Percentiles rank a stretch among this genome's conserved stretches.
phyloP scores from a whole-genome alignment of 2,888 invertebrate genomes.

The Limnephilus marmoratus region DNA sequence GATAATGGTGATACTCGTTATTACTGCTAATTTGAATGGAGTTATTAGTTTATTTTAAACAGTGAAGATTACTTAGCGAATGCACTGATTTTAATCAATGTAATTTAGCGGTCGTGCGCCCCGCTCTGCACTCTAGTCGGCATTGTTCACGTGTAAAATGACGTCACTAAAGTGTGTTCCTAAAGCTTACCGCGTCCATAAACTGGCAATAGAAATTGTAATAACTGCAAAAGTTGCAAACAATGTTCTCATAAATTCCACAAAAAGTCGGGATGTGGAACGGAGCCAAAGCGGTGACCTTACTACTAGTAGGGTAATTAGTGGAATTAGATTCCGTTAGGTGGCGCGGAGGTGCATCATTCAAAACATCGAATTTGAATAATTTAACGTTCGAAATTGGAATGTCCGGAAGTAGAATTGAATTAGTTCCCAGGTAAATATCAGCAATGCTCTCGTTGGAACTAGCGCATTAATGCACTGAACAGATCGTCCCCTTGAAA shows the following conservation, averaged over 20 bases:
- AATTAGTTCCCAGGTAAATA: background rate
- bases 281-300: background rate
- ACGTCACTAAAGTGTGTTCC: no score
- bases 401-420: background rate
- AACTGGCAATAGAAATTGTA: background rate
- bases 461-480: background rate
- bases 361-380: background rate
- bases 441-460: background rate
- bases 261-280: background rate
- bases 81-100: no score
- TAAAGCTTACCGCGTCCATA: background rate
- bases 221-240: background rate
- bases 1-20: no score
- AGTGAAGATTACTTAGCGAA: no score
- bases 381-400: background rate
- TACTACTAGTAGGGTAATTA: background rate
- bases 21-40: no score
- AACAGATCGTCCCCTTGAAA: no score
- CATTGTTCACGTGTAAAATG: background rate
- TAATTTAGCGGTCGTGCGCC: no score
- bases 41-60: no score
- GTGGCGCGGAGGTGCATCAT: background rate
- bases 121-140: no score
- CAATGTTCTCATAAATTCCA: background rate
- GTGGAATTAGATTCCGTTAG: background rate